Base-by-base conservation (phyloP, 2,888 invertebrate genomes). In the Clostera curtula region DNA sequence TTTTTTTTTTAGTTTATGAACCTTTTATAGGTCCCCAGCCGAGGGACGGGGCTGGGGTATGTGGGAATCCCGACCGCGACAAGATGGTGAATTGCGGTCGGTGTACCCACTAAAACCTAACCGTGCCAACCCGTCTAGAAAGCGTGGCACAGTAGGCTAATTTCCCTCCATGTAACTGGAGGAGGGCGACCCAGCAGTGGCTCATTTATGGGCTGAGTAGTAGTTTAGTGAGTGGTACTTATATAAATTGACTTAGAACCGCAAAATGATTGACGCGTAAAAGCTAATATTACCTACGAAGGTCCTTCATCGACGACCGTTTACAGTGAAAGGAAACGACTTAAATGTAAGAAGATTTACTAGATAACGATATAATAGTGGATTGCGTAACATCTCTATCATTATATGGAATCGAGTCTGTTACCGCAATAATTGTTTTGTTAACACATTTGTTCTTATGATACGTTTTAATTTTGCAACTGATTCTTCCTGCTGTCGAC, bases 301-400 rank as follows among this genome's bases (percentile, higher is more conserved):
- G 23, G 12, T 15, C 23, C 23, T 15, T 23, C 10, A 5, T 13
- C 4, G 18, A 7, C 18, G 33, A 6, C n/a, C 10, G 1, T 24
- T 16, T 28, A 21, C 12, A 38, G 57, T 57, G 56, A 57, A 57
- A 56, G 57, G 56, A 34, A 51, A 25, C 24, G 29, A 36, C 47
- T 49, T 47, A 57, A 53, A 52, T 49, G 31, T 46, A 36, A 24
- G 23, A 38, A 50, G 56, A 56, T 42, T 40, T 41, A 43, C 25
- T 29, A 49, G 53, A 58, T 55, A 57, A 53, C 37, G 31, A 45
- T 34, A 48, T 56, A 55, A 49, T 49, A 39, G 35, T 8, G 0
- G 5, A 32, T 56, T 52, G 38, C 20, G 38, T 49, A 42, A 57
- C 33, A 22, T 25, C 19, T 20, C 39, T 43, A 48, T 47, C 39